Conservation (phyloP, 2,888 invertebrate species). For the Caenorhabditis imperialis region DNA sequence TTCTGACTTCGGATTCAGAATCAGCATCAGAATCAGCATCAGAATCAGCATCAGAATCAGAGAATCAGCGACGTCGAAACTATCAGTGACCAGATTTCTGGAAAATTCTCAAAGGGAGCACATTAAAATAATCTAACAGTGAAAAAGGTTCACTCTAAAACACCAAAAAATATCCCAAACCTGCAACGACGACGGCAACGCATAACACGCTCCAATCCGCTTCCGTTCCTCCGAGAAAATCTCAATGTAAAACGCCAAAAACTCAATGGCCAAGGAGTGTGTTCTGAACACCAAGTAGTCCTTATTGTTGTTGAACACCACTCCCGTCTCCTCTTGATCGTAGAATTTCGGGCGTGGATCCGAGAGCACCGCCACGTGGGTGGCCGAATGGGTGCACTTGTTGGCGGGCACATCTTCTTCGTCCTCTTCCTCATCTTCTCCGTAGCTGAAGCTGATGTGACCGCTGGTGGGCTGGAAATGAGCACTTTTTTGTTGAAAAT, state of each 20-base stretch:
- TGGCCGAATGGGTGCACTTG: conserved; percentile 53
- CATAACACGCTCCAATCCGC: conserved; percentile 65
- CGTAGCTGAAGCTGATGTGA: conserved; percentile 51
- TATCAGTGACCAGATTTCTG: no score
- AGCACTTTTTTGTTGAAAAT: no score
- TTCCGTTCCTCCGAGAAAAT: conserved; percentile 66
- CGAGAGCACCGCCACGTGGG: conserved; percentile 67
- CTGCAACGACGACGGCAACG: conserved; percentile 65
- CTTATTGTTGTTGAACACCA: conserved; percentile 66
- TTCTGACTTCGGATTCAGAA: no score
- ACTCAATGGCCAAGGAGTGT: conserved; percentile 73
- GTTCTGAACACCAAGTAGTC: conserved; percentile 74
- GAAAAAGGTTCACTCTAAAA: no score
- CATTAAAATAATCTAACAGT: no score
- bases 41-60: no score
- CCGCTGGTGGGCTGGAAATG: conserved; percentile 44
- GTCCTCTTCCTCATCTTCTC: conserved; percentile 61
- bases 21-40: no score
- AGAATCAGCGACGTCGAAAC: no score
- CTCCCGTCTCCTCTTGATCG: conserved; percentile 66
- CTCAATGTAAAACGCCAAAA: conserved; percentile 67
- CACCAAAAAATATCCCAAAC: no score
- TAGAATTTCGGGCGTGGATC: conserved; percentile 66
- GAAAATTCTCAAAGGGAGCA: no score
- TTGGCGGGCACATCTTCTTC: conserved; percentile 29